phyloP scores from a whole-genome alignment of 2,113 vertebrate species.

The Prunella fulvescens region DNA sequence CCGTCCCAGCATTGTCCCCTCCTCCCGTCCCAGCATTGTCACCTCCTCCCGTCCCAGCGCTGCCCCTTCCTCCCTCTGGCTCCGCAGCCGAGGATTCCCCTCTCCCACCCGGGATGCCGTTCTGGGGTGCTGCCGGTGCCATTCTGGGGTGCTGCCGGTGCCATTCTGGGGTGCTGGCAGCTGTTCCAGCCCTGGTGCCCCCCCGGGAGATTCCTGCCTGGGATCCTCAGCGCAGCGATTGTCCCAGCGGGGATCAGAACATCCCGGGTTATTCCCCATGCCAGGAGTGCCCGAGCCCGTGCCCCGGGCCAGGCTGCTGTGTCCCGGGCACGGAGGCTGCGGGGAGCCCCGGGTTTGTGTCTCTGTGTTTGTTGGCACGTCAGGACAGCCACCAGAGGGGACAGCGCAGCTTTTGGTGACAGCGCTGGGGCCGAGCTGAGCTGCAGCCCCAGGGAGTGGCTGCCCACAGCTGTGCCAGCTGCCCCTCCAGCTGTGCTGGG shows the following conservation, averaged over 20 bases:
- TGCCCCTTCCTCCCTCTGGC: background rate
- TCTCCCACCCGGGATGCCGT: too few relatives aligned
- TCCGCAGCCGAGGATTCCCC: too few relatives aligned
- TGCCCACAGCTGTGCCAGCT: background rate
- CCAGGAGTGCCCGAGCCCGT: background rate
- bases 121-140: too few relatives aligned
- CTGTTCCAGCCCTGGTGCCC: background rate
- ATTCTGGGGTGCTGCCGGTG: background rate
- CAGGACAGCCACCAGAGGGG: background rate
- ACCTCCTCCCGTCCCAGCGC: rapidly evolving
- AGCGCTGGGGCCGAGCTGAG: background rate
- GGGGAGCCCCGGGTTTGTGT: background rate
- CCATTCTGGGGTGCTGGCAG: background rate
- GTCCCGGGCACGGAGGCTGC: background rate
- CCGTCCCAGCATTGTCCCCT: rapidly evolving
- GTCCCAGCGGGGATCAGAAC: background rate
- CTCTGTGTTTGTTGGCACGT: background rate
- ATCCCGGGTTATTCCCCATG: background rate
- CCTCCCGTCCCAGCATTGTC: background rate
- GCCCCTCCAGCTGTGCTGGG: background rate
- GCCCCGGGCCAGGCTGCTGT: background rate
- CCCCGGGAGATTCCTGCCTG: background rate
- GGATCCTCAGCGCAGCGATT: background rate
- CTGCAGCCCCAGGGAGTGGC: background rate
- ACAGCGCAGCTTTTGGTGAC: background rate